A percentile compares a stretch with the other conserved stretches of the same genome.
Evolutionary conservation across 2,113 vertebrate genomes (phyloP).

Genomic region (Xiphias gladius): DNA sequence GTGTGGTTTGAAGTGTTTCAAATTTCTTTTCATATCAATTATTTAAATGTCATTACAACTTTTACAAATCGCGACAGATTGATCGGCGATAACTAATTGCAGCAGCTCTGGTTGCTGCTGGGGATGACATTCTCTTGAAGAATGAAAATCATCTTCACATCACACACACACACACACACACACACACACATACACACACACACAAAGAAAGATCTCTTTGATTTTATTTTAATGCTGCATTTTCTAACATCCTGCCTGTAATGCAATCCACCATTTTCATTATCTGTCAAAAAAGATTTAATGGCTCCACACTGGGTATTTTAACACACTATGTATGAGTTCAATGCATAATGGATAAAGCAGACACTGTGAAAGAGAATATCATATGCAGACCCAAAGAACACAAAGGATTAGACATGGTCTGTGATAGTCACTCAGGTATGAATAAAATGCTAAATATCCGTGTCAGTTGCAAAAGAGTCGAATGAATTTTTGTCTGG

Average conservation of each 20-base stretch:
- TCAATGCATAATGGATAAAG: conserved; percentile 77
- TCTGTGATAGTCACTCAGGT: conserved; percentile 54
- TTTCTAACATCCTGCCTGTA: conserved; percentile 39
- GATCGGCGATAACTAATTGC: neutral
- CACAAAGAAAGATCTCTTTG: conserved; percentile 13
- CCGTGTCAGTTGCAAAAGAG: conserved; percentile 20
- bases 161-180: neutral
- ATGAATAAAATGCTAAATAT: conserved; percentile 67
- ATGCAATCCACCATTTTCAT: conserved; percentile 53
- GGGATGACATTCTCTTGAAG: conserved; percentile 1
- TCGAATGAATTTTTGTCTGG: conserved; percentile 15
- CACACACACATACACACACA: neutral
- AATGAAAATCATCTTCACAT: neutral
- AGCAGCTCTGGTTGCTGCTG: neutral
- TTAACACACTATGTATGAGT: conserved; percentile 54
- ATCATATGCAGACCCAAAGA: conserved; percentile 68
- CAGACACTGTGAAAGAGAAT: conserved; percentile 64
- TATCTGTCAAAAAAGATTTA: conserved; percentile 65
- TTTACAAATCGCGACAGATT: neutral
- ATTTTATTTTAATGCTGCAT: conserved; percentile 34
- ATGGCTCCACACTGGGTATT: conserved; percentile 58
- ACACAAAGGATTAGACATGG: conserved; percentile 66
- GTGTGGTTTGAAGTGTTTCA: conserved; percentile 38
- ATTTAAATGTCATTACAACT: neutral
- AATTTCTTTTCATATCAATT: conserved; percentile 16